These are phyloP conservation scores for Centrocercus urophasianus DNA, from an alignment of 2,113 vertebrate species.

Conservation along the genomic window DNA sequence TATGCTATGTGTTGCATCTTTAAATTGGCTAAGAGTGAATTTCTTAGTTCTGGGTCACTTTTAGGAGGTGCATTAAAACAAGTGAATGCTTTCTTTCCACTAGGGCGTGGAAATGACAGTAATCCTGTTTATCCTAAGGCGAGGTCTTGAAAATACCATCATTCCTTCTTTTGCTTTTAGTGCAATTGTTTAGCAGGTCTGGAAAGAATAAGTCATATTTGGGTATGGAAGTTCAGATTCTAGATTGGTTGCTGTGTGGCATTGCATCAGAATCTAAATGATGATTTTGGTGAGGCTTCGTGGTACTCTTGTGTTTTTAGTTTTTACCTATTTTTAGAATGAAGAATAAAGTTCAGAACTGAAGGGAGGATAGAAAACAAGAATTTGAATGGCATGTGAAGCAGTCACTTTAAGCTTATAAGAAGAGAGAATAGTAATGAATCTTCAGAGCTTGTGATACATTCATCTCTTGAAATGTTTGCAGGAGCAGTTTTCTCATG, in stretches of 20 bases:
- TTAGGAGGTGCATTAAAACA: not conserved
- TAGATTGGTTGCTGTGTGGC: not conserved
- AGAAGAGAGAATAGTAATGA: not conserved
- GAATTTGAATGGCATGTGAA: not conserved
- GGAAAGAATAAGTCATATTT: not conserved
- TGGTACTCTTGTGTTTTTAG: not conserved
- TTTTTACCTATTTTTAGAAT: not conserved
- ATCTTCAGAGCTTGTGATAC: not conserved
- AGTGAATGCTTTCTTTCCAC: conserved; percentile 27
- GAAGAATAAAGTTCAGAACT: not conserved
- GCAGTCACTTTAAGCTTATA: not conserved
- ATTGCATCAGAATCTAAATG: not conserved
- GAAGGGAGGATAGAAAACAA: not conserved
- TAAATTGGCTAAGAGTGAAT: not conserved
- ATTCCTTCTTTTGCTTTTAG: conserved; percentile 1
- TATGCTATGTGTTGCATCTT: not conserved
- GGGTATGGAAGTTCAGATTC: not conserved
- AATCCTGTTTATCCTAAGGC: conserved; percentile 49
- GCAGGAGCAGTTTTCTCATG: not conserved
- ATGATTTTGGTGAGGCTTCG: not conserved
- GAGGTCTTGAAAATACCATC: conserved; percentile 34
- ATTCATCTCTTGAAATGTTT: not conserved
- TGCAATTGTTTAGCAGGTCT: not conserved
- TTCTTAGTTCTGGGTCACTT: not conserved
- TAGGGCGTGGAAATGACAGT: conserved; percentile 21